These are phyloP conservation scores for Vanessa atalanta DNA, from an alignment of 1,140 invertebrate genomes.

Conservation along the genomic window DNA sequence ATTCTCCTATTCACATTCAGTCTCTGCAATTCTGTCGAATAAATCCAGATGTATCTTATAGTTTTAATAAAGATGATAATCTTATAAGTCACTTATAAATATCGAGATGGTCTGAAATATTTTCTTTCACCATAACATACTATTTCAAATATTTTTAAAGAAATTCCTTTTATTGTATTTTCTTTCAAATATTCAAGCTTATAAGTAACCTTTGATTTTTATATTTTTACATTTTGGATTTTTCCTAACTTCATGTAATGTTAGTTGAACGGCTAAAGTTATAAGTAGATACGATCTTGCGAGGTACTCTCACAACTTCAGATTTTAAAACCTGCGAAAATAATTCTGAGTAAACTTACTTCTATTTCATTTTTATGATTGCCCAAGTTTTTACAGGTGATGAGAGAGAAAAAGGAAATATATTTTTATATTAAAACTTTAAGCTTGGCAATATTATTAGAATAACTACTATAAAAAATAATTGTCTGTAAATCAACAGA, in stretches of 20 bases:
- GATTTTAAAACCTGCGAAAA: constrained; percentile 18
- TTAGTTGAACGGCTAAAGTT: constrained; percentile 6
- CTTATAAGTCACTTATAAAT: too few species aligned
- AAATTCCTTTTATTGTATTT: background rate
- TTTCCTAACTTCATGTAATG: constrained; percentile 3
- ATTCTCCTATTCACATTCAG: too few species aligned
- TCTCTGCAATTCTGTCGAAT: too few species aligned
- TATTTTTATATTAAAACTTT: constrained; percentile 11
- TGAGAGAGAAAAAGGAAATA: constrained; percentile 7
- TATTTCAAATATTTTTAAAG: too few species aligned
- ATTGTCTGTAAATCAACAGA: too few species aligned
- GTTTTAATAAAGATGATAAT: too few species aligned
- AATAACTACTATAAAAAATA: too few species aligned
- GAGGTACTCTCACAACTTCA: constrained; percentile 3
- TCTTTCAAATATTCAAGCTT: background rate
- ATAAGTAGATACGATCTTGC: constrained; percentile 15
- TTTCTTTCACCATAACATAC: too few species aligned
- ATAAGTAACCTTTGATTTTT: background rate
- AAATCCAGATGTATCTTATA: too few species aligned
- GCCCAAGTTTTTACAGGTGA: constrained; percentile 15
- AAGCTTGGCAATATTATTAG: too few species aligned
- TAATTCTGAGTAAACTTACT: constrained; percentile 17
- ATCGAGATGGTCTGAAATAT: too few species aligned
- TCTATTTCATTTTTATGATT: constrained; percentile 26
- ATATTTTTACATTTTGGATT: background rate